Base-by-base conservation (phyloP, 1,140 invertebrate species). In the Macrocentrus cingulum region DNA sequence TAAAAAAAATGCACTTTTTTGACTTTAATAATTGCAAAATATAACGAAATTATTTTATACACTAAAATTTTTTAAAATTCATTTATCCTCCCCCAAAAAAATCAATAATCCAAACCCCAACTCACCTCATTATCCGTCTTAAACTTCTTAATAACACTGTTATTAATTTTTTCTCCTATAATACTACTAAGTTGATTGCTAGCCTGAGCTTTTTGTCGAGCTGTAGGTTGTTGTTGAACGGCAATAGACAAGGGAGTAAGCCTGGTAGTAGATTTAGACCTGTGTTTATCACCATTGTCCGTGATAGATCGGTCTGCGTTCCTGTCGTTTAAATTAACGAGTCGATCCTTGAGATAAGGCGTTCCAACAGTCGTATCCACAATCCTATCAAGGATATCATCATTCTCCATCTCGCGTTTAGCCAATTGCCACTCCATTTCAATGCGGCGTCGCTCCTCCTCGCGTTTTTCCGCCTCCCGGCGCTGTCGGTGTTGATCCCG, bases 371-470 rank as follows among this genome's bases (percentile, higher is more conserved):
- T 69, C 0, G 62, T 71, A 59, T 84, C 83, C 1, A 83, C 82
- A 60, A 85, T 73, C 18, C 68, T 76, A 65, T 85, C 84, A 19
- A 84, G 72, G 55, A 83, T 74, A 64, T 88, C 85, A 22, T 87
- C 85, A 48, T 80, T 81, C 57, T 88, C 87, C 71, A 88, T 72
- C 62, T 87, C 87, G 15, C 82, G 77, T 69, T 87, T 86, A 0
- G 85, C 86, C 32, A 75, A 39, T 59, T 83, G 81, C 80, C 82
- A 84, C 59, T 85, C 83, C 63, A 81, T 80, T 54, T 88, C 86
- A 8, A 87, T 81, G 62, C 80, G 75, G 20, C 83, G 70, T 65
- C 80, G 79, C 54, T 86, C 83, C 20, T 82, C 71, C 53, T 82
- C 77, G n/a, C 81, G 62, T 41, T 77, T 74, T 65, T 84, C 81